phyloP scores from a whole-genome alignment of 2,113 vertebrate genomes.

The Machaerirhynchus nigripectus region DNA sequence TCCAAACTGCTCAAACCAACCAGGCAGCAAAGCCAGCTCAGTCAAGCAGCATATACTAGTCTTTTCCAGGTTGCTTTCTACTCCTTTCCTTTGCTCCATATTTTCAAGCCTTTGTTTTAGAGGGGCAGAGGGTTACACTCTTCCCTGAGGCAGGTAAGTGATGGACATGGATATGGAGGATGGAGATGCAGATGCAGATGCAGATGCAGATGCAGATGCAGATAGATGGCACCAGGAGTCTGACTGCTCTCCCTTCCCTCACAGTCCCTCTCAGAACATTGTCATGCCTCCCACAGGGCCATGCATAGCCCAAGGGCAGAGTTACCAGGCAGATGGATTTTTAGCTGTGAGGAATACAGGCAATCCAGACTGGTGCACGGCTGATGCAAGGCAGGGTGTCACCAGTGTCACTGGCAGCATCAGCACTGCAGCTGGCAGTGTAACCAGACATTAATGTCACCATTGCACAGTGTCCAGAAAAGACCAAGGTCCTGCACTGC shows the following conservation, averaged over 20 bases:
- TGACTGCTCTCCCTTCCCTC: neutral
- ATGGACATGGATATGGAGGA: neutral
- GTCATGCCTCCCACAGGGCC: neutral
- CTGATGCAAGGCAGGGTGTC: neutral
- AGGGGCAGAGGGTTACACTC: neutral
- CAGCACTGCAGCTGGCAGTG: fast-evolving
- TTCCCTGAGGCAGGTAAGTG: neutral
- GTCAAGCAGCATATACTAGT: neutral
- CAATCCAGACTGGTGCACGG: neutral
- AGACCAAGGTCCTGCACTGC: neutral
- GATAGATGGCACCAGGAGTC: neutral
- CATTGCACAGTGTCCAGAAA: neutral
- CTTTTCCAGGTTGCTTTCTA: neutral
- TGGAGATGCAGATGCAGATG: neutral
- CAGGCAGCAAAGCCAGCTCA: neutral
- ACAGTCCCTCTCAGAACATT: neutral
- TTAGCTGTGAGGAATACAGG: neutral
- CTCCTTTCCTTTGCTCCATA: neutral
- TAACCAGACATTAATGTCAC: neutral
- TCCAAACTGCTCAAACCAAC: neutral
- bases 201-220: neutral
- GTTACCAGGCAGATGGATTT: neutral
- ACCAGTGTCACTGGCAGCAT: neutral
- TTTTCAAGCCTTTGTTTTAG: neutral
- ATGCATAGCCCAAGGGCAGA: neutral